A percentile compares a stretch with the other conserved stretches of the same genome.
Conservation (phyloP, 2,113 vertebrate species). For the Micromys minutus region DNA sequence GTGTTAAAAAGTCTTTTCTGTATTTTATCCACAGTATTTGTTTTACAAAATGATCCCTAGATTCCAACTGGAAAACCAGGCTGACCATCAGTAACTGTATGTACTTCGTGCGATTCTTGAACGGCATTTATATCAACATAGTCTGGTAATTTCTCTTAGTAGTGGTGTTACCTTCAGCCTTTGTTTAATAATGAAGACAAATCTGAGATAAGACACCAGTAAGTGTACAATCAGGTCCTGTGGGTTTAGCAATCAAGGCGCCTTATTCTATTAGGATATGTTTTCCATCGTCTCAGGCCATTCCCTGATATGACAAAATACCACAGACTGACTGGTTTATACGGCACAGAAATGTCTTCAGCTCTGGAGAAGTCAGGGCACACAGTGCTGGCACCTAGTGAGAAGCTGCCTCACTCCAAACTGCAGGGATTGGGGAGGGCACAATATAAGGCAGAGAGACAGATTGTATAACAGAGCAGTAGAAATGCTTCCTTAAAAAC, state of each 20-base stretch:
- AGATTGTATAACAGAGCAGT: fast-evolving
- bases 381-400: background rate
- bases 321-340: background rate
- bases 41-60: background rate
- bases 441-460: too few species aligned
- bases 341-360: background rate
- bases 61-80: background rate
- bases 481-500: background rate
- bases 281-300: background rate
- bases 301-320: background rate
- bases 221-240: too few species aligned
- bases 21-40: background rate
- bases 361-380: background rate
- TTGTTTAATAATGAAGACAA: background rate
- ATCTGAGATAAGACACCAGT: background rate
- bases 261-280: background rate
- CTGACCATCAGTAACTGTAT: background rate
- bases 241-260: background rate
- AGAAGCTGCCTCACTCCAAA: background rate
- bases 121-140: background rate
- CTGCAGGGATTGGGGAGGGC: too few species aligned
- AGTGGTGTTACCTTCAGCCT: background rate
- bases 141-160: background rate
- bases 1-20: background rate
- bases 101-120: background rate